phyloP scores from a whole-genome alignment of 37 sponge, comb jelly and placozoan species.

The Haliclona indistincta region DNA sequence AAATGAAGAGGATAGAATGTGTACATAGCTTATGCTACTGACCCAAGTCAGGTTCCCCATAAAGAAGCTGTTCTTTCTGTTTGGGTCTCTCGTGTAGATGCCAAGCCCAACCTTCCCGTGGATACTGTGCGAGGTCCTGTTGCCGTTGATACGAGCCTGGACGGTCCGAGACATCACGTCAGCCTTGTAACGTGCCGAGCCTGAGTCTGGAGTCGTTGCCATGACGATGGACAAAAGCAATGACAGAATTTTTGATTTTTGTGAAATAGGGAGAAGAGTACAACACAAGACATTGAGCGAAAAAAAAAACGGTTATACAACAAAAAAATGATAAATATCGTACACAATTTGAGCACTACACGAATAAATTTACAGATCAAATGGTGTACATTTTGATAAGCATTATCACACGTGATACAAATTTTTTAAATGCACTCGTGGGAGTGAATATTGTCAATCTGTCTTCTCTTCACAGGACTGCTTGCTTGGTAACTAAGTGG shows the following conservation, averaged over 20 bases:
- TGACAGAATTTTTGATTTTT: too few species aligned
- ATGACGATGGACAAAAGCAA: not conserved
- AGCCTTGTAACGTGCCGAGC: slow-evolving; percentile 70
- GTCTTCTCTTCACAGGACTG: too few species aligned
- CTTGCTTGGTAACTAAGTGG: too few species aligned
- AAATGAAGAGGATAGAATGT: too few species aligned
- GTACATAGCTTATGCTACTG: not conserved
- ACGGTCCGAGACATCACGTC: slow-evolving; percentile 48
- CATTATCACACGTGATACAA: too few species aligned
- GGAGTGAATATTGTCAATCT: too few species aligned
- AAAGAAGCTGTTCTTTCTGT: slow-evolving; percentile 84
- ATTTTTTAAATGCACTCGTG: too few species aligned
- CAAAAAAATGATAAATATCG: not conserved
- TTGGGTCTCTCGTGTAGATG: slow-evolving; percentile 82
- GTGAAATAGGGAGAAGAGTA: too few species aligned
- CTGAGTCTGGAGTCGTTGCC: slow-evolving; percentile 38
- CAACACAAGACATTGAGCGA: too few species aligned
- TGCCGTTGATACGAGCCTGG: slow-evolving; percentile 47
- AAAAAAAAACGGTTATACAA: not conserved
- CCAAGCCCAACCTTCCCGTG: not conserved
- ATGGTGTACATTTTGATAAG: too few species aligned
- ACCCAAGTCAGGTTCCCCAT: slow-evolving; percentile 97
- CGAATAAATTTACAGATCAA: too few species aligned
- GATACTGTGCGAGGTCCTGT: slow-evolving; percentile 59
- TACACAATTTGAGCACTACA: too few species aligned